phyloP scores from a whole-genome alignment of 2,113 vertebrate species.

The Vanacampus margaritifer region DNA sequence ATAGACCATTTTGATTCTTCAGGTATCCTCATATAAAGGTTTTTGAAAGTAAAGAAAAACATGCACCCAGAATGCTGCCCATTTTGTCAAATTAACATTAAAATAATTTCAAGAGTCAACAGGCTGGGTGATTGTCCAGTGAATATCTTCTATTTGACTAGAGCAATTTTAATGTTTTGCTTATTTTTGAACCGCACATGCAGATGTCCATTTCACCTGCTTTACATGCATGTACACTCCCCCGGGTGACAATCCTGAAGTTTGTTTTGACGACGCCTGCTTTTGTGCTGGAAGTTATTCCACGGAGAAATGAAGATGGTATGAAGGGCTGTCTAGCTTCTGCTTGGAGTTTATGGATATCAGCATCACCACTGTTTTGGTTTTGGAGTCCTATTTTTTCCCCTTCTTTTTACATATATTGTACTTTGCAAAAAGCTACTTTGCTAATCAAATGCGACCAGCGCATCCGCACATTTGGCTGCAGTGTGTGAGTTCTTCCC shows the following conservation, averaged over 20 bases:
- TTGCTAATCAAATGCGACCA: slow-evolving; percentile 62
- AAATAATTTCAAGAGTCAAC: no score
- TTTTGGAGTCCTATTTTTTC: slow-evolving; percentile 19
- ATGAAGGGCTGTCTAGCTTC: neutral
- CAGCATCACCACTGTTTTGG: neutral
- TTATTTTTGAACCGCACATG: neutral
- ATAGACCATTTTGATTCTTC: no score
- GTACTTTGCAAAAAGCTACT: slow-evolving; percentile 42
- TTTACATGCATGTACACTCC: slow-evolving; percentile 1
- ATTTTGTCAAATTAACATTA: no score
- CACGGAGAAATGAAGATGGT: slow-evolving; percentile 41
- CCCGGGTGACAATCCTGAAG: slow-evolving; percentile 21
- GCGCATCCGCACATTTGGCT: slow-evolving; percentile 44
- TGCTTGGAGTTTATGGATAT: neutral
- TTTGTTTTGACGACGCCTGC: slow-evolving; percentile 30
- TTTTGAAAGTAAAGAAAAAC: no score
- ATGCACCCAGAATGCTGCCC: no score
- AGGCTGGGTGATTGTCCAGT: neutral
- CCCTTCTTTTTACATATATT: slow-evolving; percentile 47
- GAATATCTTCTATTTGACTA: neutral
- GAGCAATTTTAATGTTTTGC: neutral
- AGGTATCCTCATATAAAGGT: no score
- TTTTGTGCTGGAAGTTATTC: slow-evolving; percentile 12
- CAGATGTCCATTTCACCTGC: neutral
- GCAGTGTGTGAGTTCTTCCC: slow-evolving; percentile 33